Percentiles rank a stretch among this genome's conserved stretches.
Conservation (phyloP, 1,140 invertebrate genomes). For the Liolophura sinensis region DNA sequence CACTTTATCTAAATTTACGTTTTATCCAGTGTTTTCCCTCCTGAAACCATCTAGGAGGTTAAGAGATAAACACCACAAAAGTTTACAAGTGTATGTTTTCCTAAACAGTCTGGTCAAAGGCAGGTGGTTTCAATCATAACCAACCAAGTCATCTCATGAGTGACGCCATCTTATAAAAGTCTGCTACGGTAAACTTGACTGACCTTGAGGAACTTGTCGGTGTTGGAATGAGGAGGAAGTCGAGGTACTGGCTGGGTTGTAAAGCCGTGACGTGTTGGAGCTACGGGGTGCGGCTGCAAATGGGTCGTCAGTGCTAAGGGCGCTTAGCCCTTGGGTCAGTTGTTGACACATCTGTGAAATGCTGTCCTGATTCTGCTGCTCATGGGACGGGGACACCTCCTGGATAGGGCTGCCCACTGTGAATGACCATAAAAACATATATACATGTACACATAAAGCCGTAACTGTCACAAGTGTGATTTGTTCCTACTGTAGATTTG, state of each 20-base stretch:
- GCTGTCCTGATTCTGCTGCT: conserved; percentile 63
- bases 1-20: no score
- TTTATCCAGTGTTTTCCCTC: no score
- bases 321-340: conserved; percentile 78
- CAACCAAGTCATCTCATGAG: background rate
- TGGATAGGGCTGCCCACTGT: conserved; percentile 73
- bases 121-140: background rate
- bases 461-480: no score
- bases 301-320: conserved; percentile 74
- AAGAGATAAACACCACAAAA: no score
- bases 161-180: background rate
- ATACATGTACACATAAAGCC: no score
- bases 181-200: background rate
- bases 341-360: conserved; percentile 88
- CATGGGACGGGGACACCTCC: conserved; percentile 71
- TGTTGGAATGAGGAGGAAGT: background rate
- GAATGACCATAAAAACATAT: no score
- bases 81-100: no score
- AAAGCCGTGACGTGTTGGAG: background rate
- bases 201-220: background rate
- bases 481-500: no score
- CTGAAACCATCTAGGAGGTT: no score
- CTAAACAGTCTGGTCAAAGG: background rate
- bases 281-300: conserved; percentile 33
- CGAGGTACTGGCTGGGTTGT: background rate